Conservation (phyloP, 2,797 vertebrate species). For the Phalloptychus januarius region DNA sequence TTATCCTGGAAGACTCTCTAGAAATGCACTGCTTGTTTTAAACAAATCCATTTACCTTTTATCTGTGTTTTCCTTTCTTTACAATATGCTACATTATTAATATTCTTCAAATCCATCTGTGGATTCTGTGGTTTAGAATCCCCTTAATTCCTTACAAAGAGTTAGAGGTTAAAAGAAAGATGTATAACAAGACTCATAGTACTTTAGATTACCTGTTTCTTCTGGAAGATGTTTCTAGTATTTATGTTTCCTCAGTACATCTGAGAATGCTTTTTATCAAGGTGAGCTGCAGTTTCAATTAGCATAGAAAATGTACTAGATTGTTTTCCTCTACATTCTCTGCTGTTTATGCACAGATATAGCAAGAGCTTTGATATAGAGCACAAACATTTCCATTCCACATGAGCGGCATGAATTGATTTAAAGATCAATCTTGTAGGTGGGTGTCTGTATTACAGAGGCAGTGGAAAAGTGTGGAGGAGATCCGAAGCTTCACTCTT, state of each 20-base stretch:
- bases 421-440: conserved; percentile 29
- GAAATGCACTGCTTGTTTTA: conserved; percentile 42
- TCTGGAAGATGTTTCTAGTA: background rate
- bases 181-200: background rate
- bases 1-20: conserved; percentile 56
- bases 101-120: conserved; percentile 16
- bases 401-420: conserved; percentile 31
- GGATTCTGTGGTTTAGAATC: conserved; percentile 7
- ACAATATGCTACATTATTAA: conserved; percentile 27
- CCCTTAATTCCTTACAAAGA: conserved; percentile 6
- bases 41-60: conserved; percentile 37
- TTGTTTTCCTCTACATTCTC: background rate
- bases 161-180: background rate
- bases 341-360: background rate
- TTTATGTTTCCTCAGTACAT: background rate
- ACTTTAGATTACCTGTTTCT: background rate
- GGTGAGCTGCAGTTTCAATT: background rate
- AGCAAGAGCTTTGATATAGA: background rate
- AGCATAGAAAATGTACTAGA: background rate
- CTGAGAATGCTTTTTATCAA: background rate
- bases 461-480: conserved; percentile 9
- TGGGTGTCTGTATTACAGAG: conserved; percentile 29
- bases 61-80: conserved; percentile 50
- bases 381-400: conserved; percentile 7
- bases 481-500: conserved; percentile 8